phyloP scores from a whole-genome alignment of 2,797 vertebrate species.

The Botia almorhae region DNA sequence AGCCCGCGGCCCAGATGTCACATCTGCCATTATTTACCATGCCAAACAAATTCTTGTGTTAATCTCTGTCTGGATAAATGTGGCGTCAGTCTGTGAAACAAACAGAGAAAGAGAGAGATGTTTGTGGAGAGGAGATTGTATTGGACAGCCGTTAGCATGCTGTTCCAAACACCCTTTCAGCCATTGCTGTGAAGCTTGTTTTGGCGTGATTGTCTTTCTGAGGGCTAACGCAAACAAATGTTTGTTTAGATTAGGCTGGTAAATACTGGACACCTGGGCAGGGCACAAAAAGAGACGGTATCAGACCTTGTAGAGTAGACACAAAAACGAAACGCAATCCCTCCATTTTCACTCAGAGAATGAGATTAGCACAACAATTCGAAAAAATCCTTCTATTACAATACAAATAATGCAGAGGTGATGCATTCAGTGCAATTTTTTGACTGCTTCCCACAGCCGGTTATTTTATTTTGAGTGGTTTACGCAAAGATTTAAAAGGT shows the following conservation, averaged over 20 bases:
- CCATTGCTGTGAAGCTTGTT: background rate
- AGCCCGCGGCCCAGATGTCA: conserved; percentile 8
- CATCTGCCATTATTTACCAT: conserved; percentile 30
- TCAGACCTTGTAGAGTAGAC: too few species aligned
- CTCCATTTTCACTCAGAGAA: background rate
- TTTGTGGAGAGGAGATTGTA: background rate
- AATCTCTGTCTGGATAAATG: background rate
- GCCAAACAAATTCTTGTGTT: background rate
- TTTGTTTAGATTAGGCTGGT: background rate
- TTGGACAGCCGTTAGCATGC: background rate
- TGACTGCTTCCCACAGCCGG: background rate
- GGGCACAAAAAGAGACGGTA: background rate
- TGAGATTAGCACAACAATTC: background rate
- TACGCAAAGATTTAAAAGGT: background rate
- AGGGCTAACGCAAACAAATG: background rate
- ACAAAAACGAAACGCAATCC: background rate
- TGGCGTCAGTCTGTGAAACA: background rate
- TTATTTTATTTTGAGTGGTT: background rate
- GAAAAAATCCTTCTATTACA: background rate
- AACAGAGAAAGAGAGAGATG: background rate
- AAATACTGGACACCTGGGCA: background rate
- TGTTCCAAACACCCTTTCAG: background rate
- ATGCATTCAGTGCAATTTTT: background rate
- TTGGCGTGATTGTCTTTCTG: background rate
- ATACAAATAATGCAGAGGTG: background rate